These are phyloP conservation scores for Gopherus flavomarginatus DNA, from an alignment of 2,113 vertebrate genomes.

Conservation along the genomic window DNA sequence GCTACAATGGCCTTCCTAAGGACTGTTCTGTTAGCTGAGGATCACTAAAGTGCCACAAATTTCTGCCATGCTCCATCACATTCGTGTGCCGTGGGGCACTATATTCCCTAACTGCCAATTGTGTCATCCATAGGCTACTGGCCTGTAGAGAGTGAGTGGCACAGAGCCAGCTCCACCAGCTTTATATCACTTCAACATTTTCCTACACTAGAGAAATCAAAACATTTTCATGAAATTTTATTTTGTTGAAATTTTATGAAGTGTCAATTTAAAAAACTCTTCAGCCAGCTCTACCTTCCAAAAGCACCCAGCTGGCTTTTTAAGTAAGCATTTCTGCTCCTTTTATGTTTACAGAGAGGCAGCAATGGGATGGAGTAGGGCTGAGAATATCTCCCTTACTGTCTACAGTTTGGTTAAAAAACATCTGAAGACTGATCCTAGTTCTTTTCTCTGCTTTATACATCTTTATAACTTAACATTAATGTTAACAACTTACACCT, in stretches of 20 bases:
- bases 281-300: not conserved
- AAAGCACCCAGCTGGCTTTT: not conserved
- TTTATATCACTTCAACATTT: not conserved
- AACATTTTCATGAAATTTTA: not conserved
- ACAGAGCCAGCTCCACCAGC: not conserved
- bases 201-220: not conserved
- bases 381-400: not conserved
- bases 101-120: not conserved
- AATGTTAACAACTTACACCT: not conserved
- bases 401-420: not conserved
- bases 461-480: not conserved
- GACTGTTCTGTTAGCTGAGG: not conserved
- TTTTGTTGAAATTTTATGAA: not conserved
- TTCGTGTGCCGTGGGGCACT: not conserved
- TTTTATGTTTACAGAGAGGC: not conserved
- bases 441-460: slow-evolving; percentile 15
- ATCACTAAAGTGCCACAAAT: not conserved
- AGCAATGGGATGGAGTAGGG: not conserved
- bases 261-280: not conserved
- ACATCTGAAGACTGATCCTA: not conserved
- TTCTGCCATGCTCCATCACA: not conserved
- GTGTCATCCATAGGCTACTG: not conserved
- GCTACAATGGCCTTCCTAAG: not conserved
- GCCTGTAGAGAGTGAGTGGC: accelerated
- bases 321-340: not conserved